A percentile compares a stretch with the other conserved stretches of the same genome.
phyloP scores from a whole-genome alignment of 2,888 invertebrate genomes.

The Synanthedon vespiformis region DNA sequence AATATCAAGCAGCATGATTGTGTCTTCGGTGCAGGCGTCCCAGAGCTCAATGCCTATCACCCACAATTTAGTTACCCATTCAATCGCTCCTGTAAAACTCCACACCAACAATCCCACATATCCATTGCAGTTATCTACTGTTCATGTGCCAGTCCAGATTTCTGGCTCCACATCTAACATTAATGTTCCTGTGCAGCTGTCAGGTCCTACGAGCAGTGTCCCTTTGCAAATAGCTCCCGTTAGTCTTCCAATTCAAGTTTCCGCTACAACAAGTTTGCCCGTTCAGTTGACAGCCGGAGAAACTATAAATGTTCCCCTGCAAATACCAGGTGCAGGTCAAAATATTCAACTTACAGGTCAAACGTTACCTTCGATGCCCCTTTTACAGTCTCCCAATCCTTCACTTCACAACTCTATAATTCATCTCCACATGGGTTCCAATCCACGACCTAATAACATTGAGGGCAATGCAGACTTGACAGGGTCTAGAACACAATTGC shows the following conservation, averaged over 20 bases:
- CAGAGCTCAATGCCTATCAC: constrained; percentile 58
- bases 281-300: constrained; percentile 57
- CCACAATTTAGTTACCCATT: constrained; percentile 56
- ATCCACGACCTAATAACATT: constrained; percentile 36
- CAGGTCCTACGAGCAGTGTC: constrained; percentile 43
- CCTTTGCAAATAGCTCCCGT: constrained; percentile 57
- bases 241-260: constrained; percentile 55
- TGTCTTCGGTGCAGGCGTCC: constrained; percentile 58
- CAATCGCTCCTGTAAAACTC: constrained; percentile 58
- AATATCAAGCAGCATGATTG: constrained; percentile 64
- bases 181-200: constrained; percentile 57
- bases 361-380: constrained; percentile 52
- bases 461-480: constrained; percentile 46
- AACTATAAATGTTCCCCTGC: constrained; percentile 58
- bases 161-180: constrained; percentile 58
- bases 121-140: constrained; percentile 56
- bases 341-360: constrained; percentile 47
- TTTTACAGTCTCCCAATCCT: constrained; percentile 44
- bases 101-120: constrained; percentile 49
- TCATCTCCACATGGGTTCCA: constrained; percentile 61
- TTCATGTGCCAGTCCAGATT: constrained; percentile 62
- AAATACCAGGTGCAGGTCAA: constrained; percentile 42
- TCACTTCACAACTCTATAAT: constrained; percentile 53
- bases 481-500: constrained; percentile 43
- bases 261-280: constrained; percentile 50